Percentiles rank a stretch among this genome's conserved stretches.
Conservation (phyloP, 2,797 vertebrate species). For the Urophycis tenuis region DNA sequence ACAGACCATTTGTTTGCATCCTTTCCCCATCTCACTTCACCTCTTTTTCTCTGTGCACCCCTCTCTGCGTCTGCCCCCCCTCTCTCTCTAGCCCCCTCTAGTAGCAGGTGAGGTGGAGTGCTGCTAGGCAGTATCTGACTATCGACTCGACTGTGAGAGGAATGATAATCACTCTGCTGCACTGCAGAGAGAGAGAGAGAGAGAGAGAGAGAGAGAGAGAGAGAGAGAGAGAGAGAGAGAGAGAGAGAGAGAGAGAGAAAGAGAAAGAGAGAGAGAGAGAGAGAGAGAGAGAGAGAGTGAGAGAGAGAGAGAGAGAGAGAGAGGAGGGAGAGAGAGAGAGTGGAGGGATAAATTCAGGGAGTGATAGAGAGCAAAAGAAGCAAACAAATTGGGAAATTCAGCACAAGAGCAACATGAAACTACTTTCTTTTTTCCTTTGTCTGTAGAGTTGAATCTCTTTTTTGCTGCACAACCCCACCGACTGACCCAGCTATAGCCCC, state of each 20-base stretch:
- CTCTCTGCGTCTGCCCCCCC: conserved; percentile 20
- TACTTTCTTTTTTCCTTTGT: conserved; percentile 1
- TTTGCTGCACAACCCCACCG: conserved; percentile 3
- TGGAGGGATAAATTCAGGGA: too few species aligned
- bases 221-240: neutral
- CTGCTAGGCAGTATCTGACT: conserved; percentile 77
- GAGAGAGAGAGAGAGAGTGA: conserved; percentile 1
- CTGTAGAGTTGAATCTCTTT: conserved; percentile 13
- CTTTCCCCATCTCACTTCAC: conserved; percentile 22
- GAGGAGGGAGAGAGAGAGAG: neutral
- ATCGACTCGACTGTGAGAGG: conserved; percentile 76
- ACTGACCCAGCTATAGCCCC: conserved; percentile 6
- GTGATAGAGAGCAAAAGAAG: conserved; percentile 4
- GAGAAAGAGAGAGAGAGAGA: neutral
- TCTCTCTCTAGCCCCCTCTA: conserved; percentile 39
- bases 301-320: neutral
- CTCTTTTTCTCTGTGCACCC: conserved; percentile 16
- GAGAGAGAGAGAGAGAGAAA: conserved; percentile 15
- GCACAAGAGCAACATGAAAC: conserved; percentile 24
- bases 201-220: neutral
- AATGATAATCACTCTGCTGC: conserved; percentile 78
- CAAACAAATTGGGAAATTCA: conserved; percentile 6
- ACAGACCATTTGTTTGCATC: neutral
- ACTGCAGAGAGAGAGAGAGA: conserved; percentile 65
- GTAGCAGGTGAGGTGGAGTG: conserved; percentile 75